phyloP scores from a whole-genome alignment of 2,888 invertebrate genomes.

The Himalopsyche kuldschensis region DNA sequence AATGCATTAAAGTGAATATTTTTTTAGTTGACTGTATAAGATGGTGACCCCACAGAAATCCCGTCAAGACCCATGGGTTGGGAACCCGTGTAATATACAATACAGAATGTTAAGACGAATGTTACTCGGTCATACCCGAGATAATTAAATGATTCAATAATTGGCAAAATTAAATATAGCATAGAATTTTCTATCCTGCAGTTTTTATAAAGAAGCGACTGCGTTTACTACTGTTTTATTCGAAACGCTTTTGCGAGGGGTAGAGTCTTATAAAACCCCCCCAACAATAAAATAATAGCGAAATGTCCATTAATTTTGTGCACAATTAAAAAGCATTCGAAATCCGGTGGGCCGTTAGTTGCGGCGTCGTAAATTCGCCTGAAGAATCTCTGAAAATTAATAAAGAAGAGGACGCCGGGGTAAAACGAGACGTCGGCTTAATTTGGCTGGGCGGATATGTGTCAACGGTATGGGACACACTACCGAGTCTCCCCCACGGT shows the following conservation, averaged over 20 bases:
- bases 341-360: conserved; percentile 14
- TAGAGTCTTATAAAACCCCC: background rate
- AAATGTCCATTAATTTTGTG: conserved; percentile 21
- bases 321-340: conserved; percentile 28
- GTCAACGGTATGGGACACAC: background rate
- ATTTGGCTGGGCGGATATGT: background rate
- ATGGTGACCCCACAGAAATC: too few relatives aligned
- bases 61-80: too few relatives aligned
- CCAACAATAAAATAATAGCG: conserved; percentile 22
- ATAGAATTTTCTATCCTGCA: background rate
- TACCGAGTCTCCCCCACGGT: background rate
- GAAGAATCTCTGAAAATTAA: conserved; percentile 26
- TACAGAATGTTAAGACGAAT: too few relatives aligned
- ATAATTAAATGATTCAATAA: too few relatives aligned
- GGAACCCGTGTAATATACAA: too few relatives aligned
- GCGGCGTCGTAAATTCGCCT: conserved; percentile 23
- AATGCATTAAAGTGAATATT: too few relatives aligned
- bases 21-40: too few relatives aligned
- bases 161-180: too few relatives aligned
- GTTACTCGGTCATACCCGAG: too few relatives aligned
- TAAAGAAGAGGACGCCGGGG: conserved; percentile 14
- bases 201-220: background rate
- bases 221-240: background rate
- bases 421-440: background rate
- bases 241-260: background rate